Base-by-base conservation (phyloP, 2,888 invertebrate genomes). In the Brenthis ino region DNA sequence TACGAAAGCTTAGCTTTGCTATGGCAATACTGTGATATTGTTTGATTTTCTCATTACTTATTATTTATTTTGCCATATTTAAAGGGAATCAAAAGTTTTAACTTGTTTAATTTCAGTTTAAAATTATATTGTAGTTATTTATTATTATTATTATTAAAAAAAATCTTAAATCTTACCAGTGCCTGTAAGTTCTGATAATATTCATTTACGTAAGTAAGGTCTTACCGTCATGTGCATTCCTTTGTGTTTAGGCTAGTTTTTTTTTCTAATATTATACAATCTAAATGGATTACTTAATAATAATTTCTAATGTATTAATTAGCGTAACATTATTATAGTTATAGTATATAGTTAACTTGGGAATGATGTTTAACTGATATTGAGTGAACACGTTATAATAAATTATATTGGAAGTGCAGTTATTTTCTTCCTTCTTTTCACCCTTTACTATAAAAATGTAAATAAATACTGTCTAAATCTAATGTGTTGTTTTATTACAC, bases 131-230 rank as follows among this genome's bases (percentile, higher is more conserved):
- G 75, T 76, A 75, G 79, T 77, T 77, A 75, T 80, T 73, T 76
- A 75, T 73, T 71, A 72, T 65, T 70, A 75, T 69, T 57, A 72
- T 71, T 51, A 71, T 75, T 74, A 68, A 76, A 76, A 72, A 74
- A 76, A 20, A 20, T 1, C 20, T 20, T 20, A 20, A 20, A 79
- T 79, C 80, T 80, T 75, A 84, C 85, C 92, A 92, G 92, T 92
- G 90, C 92, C 92, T 93, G 92, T 86, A 91, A 91, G 92, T 84
- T 61, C 77, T 80, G 81, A 82, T 89, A 82, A 92, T 92, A 93
- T 92, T 92, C 92, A 89, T 86, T 79, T 79, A 74, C 75, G 68
- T 81, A 82, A 79, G 68, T 81, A 82, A 79, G 78, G 65, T 67
- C 70, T 75, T 75, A 79, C 77, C 24, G 77, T 72, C 65, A 43